Evolutionary conservation across 2,113 vertebrate species (phyloP).

Genomic region (Plectropomus leopardus): DNA sequence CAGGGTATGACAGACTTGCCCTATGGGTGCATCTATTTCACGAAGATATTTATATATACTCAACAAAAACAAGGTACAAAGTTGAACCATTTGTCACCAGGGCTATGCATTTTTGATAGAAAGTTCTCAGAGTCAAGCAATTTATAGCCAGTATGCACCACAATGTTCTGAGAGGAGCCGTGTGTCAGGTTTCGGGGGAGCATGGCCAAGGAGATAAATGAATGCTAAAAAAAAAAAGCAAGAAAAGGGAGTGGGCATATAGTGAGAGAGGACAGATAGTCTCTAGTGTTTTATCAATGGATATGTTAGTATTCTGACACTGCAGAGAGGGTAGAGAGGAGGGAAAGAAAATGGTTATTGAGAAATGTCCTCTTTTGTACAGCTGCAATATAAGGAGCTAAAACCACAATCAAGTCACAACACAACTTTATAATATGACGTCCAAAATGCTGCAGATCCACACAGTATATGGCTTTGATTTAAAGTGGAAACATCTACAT

Average conservation of each 20-base stretch:
- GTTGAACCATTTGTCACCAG: neutral
- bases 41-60: neutral
- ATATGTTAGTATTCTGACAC: neutral
- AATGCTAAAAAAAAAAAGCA: conserved; percentile 4
- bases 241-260: conserved; percentile 4
- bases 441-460: neutral
- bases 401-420: neutral
- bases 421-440: neutral
- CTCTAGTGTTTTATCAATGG: conserved; percentile 28
- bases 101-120: neutral
- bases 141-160: conserved; percentile 5
- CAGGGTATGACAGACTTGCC: neutral
- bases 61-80: neutral
- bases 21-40: neutral
- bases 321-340: too few species aligned
- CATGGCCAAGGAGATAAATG: neutral
- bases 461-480: too few species aligned
- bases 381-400: neutral
- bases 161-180: conserved; percentile 5
- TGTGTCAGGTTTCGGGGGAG: neutral
- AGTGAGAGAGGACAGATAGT: conserved; percentile 12
- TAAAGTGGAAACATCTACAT: too few species aligned
- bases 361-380: neutral
- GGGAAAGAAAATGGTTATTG: neutral
- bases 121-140: conserved; percentile 11